Evolutionary conservation across 1,140 invertebrate genomes (phyloP), one percentile per base, ranked within the genome.

Genomic region (Dinothrombium tinctorium): DNA sequence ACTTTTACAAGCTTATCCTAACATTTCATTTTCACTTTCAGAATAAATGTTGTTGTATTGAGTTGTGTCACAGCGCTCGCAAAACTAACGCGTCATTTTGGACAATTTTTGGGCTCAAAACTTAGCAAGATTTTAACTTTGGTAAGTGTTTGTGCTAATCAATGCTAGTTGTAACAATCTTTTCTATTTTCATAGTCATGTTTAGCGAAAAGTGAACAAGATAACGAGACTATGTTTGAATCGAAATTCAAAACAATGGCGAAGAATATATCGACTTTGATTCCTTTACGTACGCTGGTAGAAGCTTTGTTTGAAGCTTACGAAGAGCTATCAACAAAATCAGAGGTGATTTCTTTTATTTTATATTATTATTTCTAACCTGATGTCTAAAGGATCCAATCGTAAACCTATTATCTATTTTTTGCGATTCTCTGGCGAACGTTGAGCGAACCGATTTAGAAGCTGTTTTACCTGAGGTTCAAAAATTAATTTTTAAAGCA

Each of bases 401-500:
- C 5, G 12, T 22, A 11, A 17, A n/a, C 1, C 17, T 12, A 11
- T 21, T 36, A 19, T 7, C 33, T 2, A 36, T 36, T 2, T 21
- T 36, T 9, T 9, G 12, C 3, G 15, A 17, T 2, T 12, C 19
- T 15, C 17, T 36, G n/a, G 19, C 8, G 14, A 7, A 36, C 23
- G 20, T 9, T 21, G 20, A 36, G 20, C 20, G 23, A 21, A 36
- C 8, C 17, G 33, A 25, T 15, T 14, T 38, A 25, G 37, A 38
- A 9, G 17, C 4, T 2, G 26, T 15, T 25, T 6, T 38, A 3
- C 5, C 11, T n/a, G 12, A 24, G 5, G 17, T 45, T 17, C 22
- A 45, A 21, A 39, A 39, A 6, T 37, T 41, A 28, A 40, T 41
- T 23, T 5, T 45, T 1, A 45, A 45, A 26, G 3, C 33, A n/a